Conservation (phyloP, 2,113 vertebrate genomes). For the Vulpes lagopus region DNA sequence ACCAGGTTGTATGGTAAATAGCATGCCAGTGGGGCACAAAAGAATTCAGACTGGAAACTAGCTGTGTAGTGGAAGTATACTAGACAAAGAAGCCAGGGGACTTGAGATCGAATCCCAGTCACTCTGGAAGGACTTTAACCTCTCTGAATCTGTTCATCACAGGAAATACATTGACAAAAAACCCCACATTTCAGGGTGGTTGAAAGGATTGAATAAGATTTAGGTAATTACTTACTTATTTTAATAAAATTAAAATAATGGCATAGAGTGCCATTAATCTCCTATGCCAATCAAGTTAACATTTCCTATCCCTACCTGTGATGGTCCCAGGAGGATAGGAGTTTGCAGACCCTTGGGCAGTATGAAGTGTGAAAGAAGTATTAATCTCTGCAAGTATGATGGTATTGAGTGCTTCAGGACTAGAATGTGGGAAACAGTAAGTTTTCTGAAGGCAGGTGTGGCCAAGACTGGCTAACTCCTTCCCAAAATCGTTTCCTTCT, state of each 20-base stretch:
- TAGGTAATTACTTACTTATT: not conserved
- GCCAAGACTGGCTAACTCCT: not conserved
- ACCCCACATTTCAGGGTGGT: not conserved
- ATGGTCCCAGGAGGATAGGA: not conserved
- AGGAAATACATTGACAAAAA: not conserved
- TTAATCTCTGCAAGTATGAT: not conserved
- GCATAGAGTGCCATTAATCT: not conserved
- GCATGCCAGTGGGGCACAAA: not conserved
- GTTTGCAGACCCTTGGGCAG: not conserved
- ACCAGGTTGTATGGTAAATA: not conserved
- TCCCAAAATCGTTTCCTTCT: not conserved
- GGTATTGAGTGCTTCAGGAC: not conserved
- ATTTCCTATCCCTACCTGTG: not conserved
- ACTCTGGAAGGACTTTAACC: not conserved
- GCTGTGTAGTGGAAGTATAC: not conserved
- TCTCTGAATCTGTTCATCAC: constrained; percentile 12
- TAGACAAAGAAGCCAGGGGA: not conserved
- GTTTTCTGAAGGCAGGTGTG: not conserved
- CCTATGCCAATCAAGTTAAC: not conserved
- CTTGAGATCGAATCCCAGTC: not conserved
- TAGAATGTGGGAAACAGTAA: not conserved
- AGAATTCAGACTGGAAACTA: not conserved
- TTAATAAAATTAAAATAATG: not conserved
- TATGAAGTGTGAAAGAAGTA: not conserved
- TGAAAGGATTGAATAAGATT: not conserved